These are phyloP conservation scores for Laticauda colubrina DNA, from an alignment of 2,113 vertebrate species.

Conservation along the genomic window DNA sequence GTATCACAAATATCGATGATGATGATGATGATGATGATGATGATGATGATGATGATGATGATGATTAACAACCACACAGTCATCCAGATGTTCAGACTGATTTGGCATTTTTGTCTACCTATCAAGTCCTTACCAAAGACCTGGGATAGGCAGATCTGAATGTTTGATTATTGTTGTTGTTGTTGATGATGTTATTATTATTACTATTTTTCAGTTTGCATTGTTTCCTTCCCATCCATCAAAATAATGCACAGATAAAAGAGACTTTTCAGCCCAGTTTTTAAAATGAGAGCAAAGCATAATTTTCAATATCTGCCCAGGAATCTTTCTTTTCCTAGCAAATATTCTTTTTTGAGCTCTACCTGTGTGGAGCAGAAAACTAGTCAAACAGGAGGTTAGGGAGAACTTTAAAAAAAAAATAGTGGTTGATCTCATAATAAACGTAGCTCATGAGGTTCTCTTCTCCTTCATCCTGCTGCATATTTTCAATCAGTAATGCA, in stretches of 20 bases:
- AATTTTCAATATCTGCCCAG: not conserved
- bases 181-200: too few species aligned
- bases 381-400: conserved; percentile 30
- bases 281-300: not conserved
- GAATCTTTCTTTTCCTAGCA: not conserved
- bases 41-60: too few species aligned
- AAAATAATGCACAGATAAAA: not conserved
- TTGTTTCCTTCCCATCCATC: not conserved
- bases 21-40: too few species aligned
- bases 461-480: conserved; percentile 72
- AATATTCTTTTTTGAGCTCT: not conserved
- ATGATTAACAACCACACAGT: too few species aligned
- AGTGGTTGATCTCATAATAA: conserved; percentile 13
- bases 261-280: not conserved
- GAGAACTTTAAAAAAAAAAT: not conserved
- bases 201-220: not conserved
- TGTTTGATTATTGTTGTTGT: too few species aligned
- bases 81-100: too few species aligned
- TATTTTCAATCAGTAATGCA: conserved; percentile 81
- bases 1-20: too few species aligned
- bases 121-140: too few species aligned
- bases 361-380: conserved; percentile 25
- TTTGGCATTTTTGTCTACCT: too few species aligned
- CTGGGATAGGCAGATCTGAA: too few species aligned
- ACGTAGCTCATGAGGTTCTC: conserved; percentile 53